Evolutionary conservation across 2,888 invertebrate species (phyloP), one percentile per base, ranked within the genome.

Genomic region (Dermolepida albohirtum): DNA sequence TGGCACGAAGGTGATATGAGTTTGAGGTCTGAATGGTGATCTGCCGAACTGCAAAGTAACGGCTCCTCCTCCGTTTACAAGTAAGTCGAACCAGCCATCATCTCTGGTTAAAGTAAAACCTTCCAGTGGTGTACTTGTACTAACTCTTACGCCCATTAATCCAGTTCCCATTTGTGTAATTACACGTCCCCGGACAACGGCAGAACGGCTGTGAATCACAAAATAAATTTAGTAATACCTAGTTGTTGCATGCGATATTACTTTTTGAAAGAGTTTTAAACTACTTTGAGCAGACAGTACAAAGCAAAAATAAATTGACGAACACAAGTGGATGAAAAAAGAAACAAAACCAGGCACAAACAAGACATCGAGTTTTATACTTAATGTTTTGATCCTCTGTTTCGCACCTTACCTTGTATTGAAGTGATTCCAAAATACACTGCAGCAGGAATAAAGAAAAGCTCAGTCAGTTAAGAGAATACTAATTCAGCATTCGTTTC

Each of bases 361-460:
- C 73, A 70, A 69, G 70, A 70, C 59, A 62, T 57, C 59, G 34
- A 62, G 11, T 34, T 14, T 57, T 43, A 27, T 17, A 57, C 11
- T 34, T 34, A 43, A 57, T 22, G 41, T 43, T 57, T 22, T 27
- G 49, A 49, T 22, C 22, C 67, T 52, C 5, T 49, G 17, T 52
- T 59, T 51, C 22, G 68, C 81, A 84, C 89, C 95, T 96, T 96
- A 96, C 96, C 96, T 96, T 90, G 95, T 93, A 86, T 96, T 96
- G 94, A 96, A 96, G 93, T 96, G 94, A 90, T 95, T 96, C 96
- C 96, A 96, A 92, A 96, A 96, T 89, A 95, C 93, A 94, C 96
- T 96, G 93, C 91, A 91, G 92, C 92, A 90, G 88, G 89, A 82
- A 82, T 78, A 78, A 81, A 78, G 78, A 80, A 71, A 55, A 47